Conservation (phyloP, 2,113 vertebrate species). For the Rousettus leschenaultii region DNA sequence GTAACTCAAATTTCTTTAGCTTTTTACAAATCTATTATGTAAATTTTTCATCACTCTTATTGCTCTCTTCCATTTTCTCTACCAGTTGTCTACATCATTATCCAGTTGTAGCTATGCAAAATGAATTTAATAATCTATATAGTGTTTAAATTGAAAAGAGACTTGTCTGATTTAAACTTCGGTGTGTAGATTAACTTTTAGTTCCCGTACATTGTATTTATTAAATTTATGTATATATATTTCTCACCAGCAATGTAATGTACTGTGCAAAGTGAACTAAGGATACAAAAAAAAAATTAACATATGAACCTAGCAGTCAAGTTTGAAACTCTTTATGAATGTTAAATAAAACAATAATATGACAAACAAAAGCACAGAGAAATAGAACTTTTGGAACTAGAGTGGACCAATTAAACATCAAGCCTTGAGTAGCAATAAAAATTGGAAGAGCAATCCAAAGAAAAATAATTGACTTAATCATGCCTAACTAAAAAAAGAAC, state of each 20-base stretch:
- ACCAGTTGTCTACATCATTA: neutral
- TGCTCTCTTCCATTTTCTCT: neutral
- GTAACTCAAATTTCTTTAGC: neutral
- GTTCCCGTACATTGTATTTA: neutral
- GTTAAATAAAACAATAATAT: neutral
- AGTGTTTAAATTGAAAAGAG: neutral
- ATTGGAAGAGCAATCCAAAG: neutral
- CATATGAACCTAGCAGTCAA: neutral
- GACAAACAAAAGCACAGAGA: neutral
- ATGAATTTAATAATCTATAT: neutral
- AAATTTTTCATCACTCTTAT: neutral
- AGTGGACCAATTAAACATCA: neutral
- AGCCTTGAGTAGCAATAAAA: neutral
- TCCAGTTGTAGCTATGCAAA: neutral
- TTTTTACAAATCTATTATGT: neutral
- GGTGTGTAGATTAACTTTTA: neutral
- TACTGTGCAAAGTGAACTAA: neutral
- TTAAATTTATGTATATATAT: neutral
- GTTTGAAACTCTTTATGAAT: neutral
- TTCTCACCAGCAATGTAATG: neutral
- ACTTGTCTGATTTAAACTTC: neutral
- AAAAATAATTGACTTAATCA: neutral
- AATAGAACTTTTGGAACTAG: neutral
- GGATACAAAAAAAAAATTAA: neutral
- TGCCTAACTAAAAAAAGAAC: neutral